Evolutionary conservation across 1,140 invertebrate species (phyloP), one percentile per base, ranked within the genome.

Genomic region (Neodiprion fabricii): DNA sequence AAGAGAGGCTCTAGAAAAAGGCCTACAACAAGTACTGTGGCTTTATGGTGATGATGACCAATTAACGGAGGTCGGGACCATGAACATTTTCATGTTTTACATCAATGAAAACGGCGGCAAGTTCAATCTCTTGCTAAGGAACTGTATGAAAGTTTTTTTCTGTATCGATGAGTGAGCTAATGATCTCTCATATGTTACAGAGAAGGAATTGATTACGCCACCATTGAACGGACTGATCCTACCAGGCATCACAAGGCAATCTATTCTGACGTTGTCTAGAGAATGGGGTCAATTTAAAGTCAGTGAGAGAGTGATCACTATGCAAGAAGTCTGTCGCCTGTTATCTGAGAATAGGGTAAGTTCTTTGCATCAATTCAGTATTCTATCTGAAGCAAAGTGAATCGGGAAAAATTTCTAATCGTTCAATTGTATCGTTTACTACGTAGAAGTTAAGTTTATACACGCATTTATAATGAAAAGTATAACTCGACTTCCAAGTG

Each of bases 1-100:
- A 87, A 93, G 93, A 78, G 89, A 94, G 78, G 98, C 99, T 1
- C 89, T 90, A 7, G 90, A 92, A 74, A 89, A 92, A 80, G 96
- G 96, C 7, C 93, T 96, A 72, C 97, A 99, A 80, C 98, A 99
- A 90, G 97, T 99, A 4, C 86, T 99, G 9, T 99, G 99, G 99
- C 89, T 99, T 7, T 99, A 94, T 87, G 98, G 98, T 9, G 92
- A 97, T 7, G 94, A 99, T 83, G 93, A 98, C 85, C 92, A 98
- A 84, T 81, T 99, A 1, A 99, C 99, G 0, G 99, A 99, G 91
- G 97, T 97, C 68, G 99, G 99, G 65, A 97, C 98, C 9, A 99
- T 99, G 99, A 99, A 99, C 83, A 93, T 99, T 69, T 99, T 99
- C 84, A 91, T 98, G 78, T 93, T 95, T 82, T 95, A 93, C 84